Conservation (phyloP, 2,888 invertebrate genomes). For the Conus canariensis region DNA sequence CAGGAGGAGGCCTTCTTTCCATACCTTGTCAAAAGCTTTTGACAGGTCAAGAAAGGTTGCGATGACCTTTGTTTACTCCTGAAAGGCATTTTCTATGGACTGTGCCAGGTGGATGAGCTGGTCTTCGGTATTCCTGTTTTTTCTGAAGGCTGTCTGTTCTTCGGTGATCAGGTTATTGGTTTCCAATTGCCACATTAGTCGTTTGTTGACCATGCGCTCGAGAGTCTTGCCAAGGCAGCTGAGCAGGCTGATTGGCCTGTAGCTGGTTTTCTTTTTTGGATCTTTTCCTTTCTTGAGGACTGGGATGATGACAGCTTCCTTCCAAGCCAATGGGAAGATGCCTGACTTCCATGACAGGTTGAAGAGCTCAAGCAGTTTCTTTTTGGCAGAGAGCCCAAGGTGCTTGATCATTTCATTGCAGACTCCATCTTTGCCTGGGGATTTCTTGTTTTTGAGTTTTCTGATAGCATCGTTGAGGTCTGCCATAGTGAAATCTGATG, state of each 20-base stretch:
- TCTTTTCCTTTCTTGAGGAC: slow-evolving; percentile 25
- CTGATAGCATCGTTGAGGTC: too few relatives aligned
- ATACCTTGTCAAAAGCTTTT: slow-evolving; percentile 37
- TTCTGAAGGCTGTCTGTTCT: slow-evolving; percentile 26
- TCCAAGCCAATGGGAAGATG: slow-evolving; percentile 2
- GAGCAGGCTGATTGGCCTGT: slow-evolving; percentile 24
- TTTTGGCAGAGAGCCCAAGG: not conserved
- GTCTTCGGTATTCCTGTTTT: not conserved
- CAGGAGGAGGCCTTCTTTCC: slow-evolving; percentile 9
- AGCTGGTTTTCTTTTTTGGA: not conserved
- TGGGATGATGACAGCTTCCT: not conserved
- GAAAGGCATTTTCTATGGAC: not conserved
- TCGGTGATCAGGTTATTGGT: not conserved
- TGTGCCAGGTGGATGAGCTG: slow-evolving; percentile 16
- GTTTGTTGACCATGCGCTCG: slow-evolving; percentile 33
- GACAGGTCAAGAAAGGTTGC: slow-evolving; percentile 27
- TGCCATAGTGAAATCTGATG: not conserved
- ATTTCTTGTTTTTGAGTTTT: not conserved
- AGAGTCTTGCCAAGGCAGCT: slow-evolving; percentile 24
- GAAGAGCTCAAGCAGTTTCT: slow-evolving; percentile 26
- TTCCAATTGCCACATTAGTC: slow-evolving; percentile 21
- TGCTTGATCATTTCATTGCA: slow-evolving; percentile 8
- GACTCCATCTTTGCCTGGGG: slow-evolving; percentile 28
- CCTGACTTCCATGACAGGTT: slow-evolving; percentile 28
- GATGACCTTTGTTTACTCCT: slow-evolving; percentile 7